Evolutionary conservation across 1,140 invertebrate genomes (phyloP).

Genomic region (Polyergus mexicanus): DNA sequence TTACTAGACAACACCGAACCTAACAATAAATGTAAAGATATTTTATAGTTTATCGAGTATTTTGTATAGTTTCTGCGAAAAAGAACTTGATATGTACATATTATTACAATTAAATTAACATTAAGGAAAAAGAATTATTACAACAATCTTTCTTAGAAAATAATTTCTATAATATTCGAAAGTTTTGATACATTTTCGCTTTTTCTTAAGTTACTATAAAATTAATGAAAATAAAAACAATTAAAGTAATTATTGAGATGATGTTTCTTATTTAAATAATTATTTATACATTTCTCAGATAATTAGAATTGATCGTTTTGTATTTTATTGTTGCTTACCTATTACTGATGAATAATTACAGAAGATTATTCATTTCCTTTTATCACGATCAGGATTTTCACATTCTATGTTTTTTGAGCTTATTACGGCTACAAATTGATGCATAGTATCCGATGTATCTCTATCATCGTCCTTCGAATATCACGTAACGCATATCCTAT

Average conservation of each 20-base stretch:
- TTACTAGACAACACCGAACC: constrained; percentile 25
- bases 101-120: not conserved
- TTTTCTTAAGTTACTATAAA: not conserved
- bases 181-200: not conserved
- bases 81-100: not conserved
- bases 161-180: not conserved
- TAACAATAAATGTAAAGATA: not conserved
- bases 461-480: constrained; percentile 12
- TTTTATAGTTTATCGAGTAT: not conserved
- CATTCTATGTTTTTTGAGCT: not conserved
- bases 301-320: not conserved
- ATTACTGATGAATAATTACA: not conserved
- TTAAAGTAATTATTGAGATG: not conserved
- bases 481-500: constrained; percentile 8
- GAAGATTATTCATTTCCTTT: not conserved
- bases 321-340: not conserved
- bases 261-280: not conserved
- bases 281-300: not conserved
- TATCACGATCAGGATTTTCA: not conserved
- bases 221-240: constrained; percentile 5
- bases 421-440: constrained; percentile 3
- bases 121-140: not conserved
- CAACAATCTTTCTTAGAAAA: not conserved
- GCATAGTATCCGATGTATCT: not conserved
- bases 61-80: not conserved